Base-by-base conservation (phyloP, 2,797 vertebrate genomes). In the Pseudochaenichthys georgianus region DNA sequence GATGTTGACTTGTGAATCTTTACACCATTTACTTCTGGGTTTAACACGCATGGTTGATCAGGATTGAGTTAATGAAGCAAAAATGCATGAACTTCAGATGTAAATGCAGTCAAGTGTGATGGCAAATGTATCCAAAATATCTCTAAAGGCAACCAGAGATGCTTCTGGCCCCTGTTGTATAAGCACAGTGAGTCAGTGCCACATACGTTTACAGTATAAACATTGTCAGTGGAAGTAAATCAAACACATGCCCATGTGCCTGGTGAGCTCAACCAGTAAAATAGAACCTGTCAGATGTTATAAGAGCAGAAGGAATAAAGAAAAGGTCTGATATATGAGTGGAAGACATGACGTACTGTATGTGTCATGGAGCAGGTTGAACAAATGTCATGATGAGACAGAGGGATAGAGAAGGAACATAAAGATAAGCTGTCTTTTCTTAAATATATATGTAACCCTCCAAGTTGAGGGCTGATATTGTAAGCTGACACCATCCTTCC, bases 401-500 rank as follows among this genome's bases (percentile, higher is more conserved):
- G 61, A 64, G 46, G 59, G 48, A 46, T 9, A 4, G n/a, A 69
- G 53, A 66, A 70, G 28, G 28, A 78, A 43, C 63, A 15, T 41
- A 10, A 52, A 81, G 65, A 81, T 74, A 73, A 81, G 71, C 74
- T 38, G 21, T 83, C 42, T 46, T 46, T 75, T 55, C 47, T 23
- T 34, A 81, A 83, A 63, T 38, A 79, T 75, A 65, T 60, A 52
- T 79, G 61, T 69, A 75, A 78, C 71, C 76, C 50, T 77, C 23
- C 63, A 59, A 66, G 76, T 81, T 73, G 71, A 78, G 46, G 13
- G 38, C 65, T 84, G 86, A 81, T 83, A 83, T 84, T 79, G 79
- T 84, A 91, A 91, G 83, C 86, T 70, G 86, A 90, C 78, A 83
- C 75, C 70, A 72, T 72, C 62, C 69, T 70, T 84, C 82, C 78